Percentiles rank a stretch among this genome's conserved stretches.
Evolutionary conservation across 2,888 invertebrate genomes (phyloP).

Genomic region (Pachycephus smyrnensis): DNA sequence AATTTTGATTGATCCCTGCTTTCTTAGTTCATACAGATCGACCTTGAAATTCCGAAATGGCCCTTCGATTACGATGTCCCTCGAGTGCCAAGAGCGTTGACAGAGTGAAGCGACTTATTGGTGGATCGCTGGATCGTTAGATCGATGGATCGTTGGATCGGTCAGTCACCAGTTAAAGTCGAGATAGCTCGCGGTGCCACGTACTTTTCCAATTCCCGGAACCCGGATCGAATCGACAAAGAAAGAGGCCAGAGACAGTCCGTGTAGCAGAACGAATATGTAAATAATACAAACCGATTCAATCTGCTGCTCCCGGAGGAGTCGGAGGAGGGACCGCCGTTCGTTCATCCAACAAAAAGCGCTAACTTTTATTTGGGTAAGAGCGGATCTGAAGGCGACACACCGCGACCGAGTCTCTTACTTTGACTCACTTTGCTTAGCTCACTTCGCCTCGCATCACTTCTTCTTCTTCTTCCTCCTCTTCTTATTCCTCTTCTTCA

Average conservation of each 20-base stretch:
- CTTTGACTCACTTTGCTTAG: not conserved
- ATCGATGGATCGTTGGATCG: not conserved
- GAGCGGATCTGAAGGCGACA: conserved; percentile 11
- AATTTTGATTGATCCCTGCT: not conserved
- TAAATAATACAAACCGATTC: conserved; percentile 49
- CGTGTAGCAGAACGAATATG: conserved; percentile 46
- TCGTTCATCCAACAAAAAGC: conserved; percentile 10
- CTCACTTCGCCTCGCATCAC: conserved; percentile 3
- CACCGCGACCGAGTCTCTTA: conserved; percentile 7
- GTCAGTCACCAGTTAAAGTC: conserved; percentile 13
- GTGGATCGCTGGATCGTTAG: not conserved
- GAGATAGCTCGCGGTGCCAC: conserved; percentile 10
- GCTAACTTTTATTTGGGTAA: conserved; percentile 17
- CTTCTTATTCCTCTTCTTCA: conserved; percentile 9
- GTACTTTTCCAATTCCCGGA: conserved; percentile 19
- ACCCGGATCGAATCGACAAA: conserved; percentile 39
- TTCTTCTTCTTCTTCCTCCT: not conserved
- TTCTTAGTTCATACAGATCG: conserved; percentile 16
- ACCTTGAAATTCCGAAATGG: conserved; percentile 44
- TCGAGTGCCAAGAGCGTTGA: conserved; percentile 7
- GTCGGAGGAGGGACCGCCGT: not conserved
- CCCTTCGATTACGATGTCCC: conserved; percentile 41
- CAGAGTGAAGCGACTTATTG: not conserved
- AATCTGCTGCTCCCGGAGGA: conserved; percentile 14
- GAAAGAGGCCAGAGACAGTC: conserved; percentile 34